Conservation (phyloP, 1,140 invertebrate species). For the Cydia splendana region DNA sequence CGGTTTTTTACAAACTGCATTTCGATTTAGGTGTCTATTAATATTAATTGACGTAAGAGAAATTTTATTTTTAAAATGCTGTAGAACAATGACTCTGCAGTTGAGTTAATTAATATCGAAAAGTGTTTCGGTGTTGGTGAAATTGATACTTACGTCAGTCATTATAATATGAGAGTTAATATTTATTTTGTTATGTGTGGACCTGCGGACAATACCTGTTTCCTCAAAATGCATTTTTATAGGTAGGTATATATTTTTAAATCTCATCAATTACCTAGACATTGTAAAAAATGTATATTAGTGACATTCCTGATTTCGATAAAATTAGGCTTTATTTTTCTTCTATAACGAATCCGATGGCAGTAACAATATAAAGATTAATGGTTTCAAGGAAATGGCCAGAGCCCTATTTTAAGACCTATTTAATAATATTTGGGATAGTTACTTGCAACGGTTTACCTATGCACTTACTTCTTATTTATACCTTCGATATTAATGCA, state of each 20-base stretch:
- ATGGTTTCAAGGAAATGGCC: no score
- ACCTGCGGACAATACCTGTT: background rate
- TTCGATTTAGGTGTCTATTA: conserved; percentile 75
- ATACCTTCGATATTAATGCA: no score
- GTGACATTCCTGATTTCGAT: no score
- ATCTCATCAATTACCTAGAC: no score
- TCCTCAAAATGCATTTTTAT: background rate
- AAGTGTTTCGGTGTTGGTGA: conserved; percentile 50
- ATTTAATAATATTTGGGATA: no score
- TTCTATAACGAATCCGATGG: no score
- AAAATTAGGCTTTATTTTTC: no score
- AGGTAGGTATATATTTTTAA: background rate
- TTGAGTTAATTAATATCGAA: conserved; percentile 49
- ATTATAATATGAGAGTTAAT: conserved; percentile 27
- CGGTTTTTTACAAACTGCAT: conserved; percentile 57
- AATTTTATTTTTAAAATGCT: conserved; percentile 62
- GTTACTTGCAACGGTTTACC: no score
- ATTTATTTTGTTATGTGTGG: conserved; percentile 10
- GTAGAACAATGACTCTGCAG: conserved; percentile 74
- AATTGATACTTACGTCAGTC: conserved; percentile 28
- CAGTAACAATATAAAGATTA: no score
- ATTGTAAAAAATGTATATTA: no score
- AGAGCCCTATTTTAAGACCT: no score
- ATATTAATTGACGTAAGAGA: conserved; percentile 77
- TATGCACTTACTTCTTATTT: no score